Evolutionary conservation across 2,888 invertebrate genomes (phyloP).

Genomic region (Bombylius major): DNA sequence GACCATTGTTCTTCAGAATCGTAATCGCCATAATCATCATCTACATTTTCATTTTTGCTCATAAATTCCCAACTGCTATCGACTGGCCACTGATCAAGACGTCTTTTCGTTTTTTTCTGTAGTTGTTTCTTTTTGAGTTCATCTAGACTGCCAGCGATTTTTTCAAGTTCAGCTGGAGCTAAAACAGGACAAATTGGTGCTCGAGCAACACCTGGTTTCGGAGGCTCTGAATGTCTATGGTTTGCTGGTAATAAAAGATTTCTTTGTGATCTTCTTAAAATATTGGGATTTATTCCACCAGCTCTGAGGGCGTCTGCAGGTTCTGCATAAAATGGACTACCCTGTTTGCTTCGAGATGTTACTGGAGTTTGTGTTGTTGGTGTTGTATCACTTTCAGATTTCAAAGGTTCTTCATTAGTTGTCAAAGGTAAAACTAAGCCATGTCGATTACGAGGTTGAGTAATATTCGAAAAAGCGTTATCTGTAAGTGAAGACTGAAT

Average conservation of each 20-base stretch:
- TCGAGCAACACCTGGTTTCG: slow-evolving; percentile 32
- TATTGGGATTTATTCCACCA: slow-evolving; percentile 26
- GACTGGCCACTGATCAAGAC: slow-evolving; percentile 59
- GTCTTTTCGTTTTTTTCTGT: slow-evolving; percentile 32
- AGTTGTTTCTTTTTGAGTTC: slow-evolving; percentile 41
- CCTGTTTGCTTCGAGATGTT: slow-evolving; percentile 46
- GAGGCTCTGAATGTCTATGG: slow-evolving; percentile 50
- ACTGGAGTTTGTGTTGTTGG: slow-evolving; percentile 29
- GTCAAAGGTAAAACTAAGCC: slow-evolving; percentile 27
- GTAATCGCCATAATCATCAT: slow-evolving; percentile 27
- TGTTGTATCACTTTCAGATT: slow-evolving; percentile 26
- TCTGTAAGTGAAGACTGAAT: neutral
- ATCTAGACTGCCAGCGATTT: slow-evolving; percentile 35
- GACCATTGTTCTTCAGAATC: slow-evolving; percentile 31
- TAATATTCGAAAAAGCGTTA: slow-evolving; percentile 4
- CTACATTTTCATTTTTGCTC: slow-evolving; percentile 40
- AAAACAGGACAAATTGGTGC: slow-evolving; percentile 45
- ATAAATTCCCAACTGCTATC: slow-evolving; percentile 88
- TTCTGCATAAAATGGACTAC: slow-evolving; percentile 80
- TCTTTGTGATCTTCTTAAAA: slow-evolving; percentile 32
- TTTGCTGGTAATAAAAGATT: slow-evolving; percentile 34
- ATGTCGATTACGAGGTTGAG: slow-evolving; percentile 26
- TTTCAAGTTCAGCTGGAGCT: slow-evolving; percentile 41
- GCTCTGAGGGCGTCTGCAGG: slow-evolving; percentile 68
- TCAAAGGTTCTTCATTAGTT: slow-evolving; percentile 21